Base-by-base conservation (phyloP, 2,113 vertebrate genomes). In the Verasper variegatus region DNA sequence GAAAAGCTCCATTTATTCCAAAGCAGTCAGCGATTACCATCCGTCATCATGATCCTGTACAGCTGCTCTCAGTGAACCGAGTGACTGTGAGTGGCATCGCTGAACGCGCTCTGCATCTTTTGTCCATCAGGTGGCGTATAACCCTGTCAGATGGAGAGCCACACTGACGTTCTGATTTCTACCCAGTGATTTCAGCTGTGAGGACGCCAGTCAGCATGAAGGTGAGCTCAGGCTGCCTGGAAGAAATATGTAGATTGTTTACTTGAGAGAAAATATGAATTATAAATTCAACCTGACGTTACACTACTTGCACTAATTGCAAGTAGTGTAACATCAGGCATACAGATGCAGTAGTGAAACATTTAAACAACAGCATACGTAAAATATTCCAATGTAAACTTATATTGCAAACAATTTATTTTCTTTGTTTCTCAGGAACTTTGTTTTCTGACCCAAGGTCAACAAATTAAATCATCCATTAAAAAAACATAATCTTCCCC, bases 121-220 rank as follows among this genome's bases (percentile, higher is more conserved):
- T 64, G 85, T 86, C 92, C 94, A 90, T 88, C 26, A 92, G 94
- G 91, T 92, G 94, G 94, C 92, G 91, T 75, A 68, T 91, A 47
- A 63, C 71, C 13, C 92, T 93, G 75, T 91, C 78, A 77, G 67
- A 88, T 91, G 35, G 69, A 63, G 49, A 42, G 17, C 23, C 27
- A 5, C 42, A 4, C 81, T 82, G 70, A 86, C 70, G 1, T 11
- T 63, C 27, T 47, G 1, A 14, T 55, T 18, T 42, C 68, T 26
- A 18, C 51, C 17, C 17, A 80, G 49, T 76, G n/a, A 68, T 59
- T 70, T 71, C 51, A 66, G 68, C 59, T 55, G 51, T 37, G 75
- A 58, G 52, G 58, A 76, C 31, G 56, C 21, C 52, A 78, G 54
- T 59, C 78, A 59, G 24, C 62, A 20, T 2, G 14, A 49, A 3